Evolutionary conservation across 2,888 invertebrate species (phyloP).

Genomic region (Eudasyphora cyanicolor): DNA sequence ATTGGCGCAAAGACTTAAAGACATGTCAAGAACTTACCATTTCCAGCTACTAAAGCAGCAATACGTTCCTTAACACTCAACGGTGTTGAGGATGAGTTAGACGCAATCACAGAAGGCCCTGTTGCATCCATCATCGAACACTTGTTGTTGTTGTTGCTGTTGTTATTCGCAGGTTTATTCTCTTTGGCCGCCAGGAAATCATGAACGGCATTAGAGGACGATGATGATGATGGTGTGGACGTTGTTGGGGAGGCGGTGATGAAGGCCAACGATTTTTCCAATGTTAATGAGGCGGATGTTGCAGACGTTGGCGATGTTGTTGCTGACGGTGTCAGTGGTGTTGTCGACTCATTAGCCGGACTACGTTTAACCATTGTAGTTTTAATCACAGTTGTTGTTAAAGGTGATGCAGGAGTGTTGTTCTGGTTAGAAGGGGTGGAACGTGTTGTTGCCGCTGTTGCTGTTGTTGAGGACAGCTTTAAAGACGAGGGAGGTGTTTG

Average conservation of each 20-base stretch:
- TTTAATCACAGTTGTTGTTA: slow-evolving; percentile 78
- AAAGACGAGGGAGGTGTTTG: slow-evolving; percentile 55
- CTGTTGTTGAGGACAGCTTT: slow-evolving; percentile 69
- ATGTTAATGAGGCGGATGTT: slow-evolving; percentile 62
- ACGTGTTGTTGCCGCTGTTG: slow-evolving; percentile 68
- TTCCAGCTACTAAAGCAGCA: slow-evolving; percentile 77
- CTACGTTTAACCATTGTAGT: slow-evolving; percentile 78
- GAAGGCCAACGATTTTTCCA: slow-evolving; percentile 61
- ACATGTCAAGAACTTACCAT: slow-evolving; percentile 73
- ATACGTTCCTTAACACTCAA: slow-evolving; percentile 76
- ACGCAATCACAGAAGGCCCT: slow-evolving; percentile 62
- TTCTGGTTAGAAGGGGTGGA: slow-evolving; percentile 67
- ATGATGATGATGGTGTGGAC: slow-evolving; percentile 67
- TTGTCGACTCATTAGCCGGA: slow-evolving; percentile 76
- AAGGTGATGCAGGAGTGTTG: slow-evolving; percentile 75
- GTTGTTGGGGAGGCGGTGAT: slow-evolving; percentile 61
- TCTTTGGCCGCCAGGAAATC: slow-evolving; percentile 69
- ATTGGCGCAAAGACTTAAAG: neutral
- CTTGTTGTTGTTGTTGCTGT: slow-evolving; percentile 65
- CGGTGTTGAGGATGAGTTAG: slow-evolving; percentile 68
- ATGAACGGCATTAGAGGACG: slow-evolving; percentile 52
- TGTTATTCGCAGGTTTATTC: slow-evolving; percentile 72
- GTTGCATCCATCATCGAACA: slow-evolving; percentile 56
- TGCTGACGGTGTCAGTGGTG: slow-evolving; percentile 64
- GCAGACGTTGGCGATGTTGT: slow-evolving; percentile 68